phyloP scores from a whole-genome alignment of 2,888 invertebrate genomes.

The Eueremaeus valkanovi region DNA sequence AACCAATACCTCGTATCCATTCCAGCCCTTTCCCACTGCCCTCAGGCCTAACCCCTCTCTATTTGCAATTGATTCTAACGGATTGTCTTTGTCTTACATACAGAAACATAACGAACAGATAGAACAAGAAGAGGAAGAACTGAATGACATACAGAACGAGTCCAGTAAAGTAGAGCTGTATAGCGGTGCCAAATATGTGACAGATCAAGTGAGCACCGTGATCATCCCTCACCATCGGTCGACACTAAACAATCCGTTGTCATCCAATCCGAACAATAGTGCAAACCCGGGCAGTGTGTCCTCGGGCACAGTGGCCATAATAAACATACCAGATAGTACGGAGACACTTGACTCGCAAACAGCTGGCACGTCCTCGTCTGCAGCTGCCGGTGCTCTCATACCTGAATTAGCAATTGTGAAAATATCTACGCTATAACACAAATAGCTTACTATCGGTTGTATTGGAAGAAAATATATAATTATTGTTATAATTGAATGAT shows the following conservation, averaged over 20 bases:
- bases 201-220: not conserved
- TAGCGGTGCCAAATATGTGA: conserved; percentile 22
- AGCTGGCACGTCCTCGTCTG: not conserved
- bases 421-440: conserved; percentile 17
- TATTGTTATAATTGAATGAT: no score
- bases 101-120: conserved; percentile 53
- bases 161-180: conserved; percentile 10
- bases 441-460: no score
- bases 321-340: conserved; percentile 24
- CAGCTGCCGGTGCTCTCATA: not conserved
- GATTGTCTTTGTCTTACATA: conserved; percentile 36
- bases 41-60: no score
- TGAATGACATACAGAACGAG: conserved; percentile 53
- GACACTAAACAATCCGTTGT: conserved; percentile 45
- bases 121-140: conserved; percentile 52
- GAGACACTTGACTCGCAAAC: conserved; percentile 24
- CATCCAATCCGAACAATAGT: conserved; percentile 29
- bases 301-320: conserved; percentile 22
- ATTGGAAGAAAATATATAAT: not conserved
- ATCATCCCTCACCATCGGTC: no score
- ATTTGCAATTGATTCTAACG: not conserved
- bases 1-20: no score
- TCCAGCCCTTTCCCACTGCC: no score
- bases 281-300: not conserved
- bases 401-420: conserved; percentile 31